These are phyloP conservation scores for Eupithecia insigniata DNA, from an alignment of 2,888 invertebrate species.

Conservation along the genomic window DNA sequence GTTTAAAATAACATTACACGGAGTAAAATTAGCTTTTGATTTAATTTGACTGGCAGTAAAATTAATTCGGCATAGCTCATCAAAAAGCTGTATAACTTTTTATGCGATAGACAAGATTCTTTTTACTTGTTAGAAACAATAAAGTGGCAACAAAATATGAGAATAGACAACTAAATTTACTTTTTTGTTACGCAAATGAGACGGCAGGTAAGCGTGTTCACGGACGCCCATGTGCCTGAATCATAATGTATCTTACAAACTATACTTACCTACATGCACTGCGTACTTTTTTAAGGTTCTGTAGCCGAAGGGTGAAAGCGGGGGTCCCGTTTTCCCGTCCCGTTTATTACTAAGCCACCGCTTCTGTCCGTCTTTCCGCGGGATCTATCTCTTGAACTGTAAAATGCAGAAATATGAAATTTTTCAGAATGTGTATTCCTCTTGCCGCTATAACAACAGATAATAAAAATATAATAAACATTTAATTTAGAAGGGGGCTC, in stretches of 20 bases:
- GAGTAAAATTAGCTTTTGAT: conserved; percentile 33
- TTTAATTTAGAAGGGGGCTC: too few relatives aligned
- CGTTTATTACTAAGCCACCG: too few relatives aligned
- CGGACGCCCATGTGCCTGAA: conserved; percentile 57
- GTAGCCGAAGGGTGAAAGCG: too few relatives aligned
- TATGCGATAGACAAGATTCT: conserved; percentile 40
- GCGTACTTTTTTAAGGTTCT: not conserved
- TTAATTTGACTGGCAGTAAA: conserved; percentile 21
- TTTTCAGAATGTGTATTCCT: too few relatives aligned
- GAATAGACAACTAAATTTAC: conserved; percentile 47
- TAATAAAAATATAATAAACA: too few relatives aligned
- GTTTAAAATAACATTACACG: conserved; percentile 25
- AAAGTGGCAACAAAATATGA: conserved; percentile 54
- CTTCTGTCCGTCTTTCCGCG: too few relatives aligned
- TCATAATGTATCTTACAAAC: conserved; percentile 47
- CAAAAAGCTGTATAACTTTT: conserved; percentile 40
- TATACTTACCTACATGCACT: not conserved
- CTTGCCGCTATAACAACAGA: too few relatives aligned
- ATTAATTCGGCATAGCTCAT: conserved; percentile 34
- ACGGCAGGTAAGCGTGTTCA: conserved; percentile 53
- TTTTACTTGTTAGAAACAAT: conserved; percentile 45
- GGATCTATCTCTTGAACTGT: too few relatives aligned
- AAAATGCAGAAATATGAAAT: too few relatives aligned
- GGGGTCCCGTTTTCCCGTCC: too few relatives aligned
- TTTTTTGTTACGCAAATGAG: conserved; percentile 59